These are phyloP conservation scores for Spinus olivaceus DNA, from an alignment of 2,797 vertebrate species.

Conservation along the genomic window DNA sequence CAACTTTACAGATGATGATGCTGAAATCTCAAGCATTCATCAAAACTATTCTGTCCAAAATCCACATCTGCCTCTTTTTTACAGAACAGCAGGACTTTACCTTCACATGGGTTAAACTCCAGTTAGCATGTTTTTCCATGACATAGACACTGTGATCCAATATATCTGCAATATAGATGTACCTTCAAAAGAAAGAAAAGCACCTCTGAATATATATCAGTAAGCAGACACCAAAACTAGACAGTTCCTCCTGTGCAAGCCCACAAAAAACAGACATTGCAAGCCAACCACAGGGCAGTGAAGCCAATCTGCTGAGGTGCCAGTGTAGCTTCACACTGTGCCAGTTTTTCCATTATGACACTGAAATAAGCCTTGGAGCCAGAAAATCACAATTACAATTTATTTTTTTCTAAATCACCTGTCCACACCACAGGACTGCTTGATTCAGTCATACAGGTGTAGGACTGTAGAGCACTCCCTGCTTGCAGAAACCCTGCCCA, in stretches of 20 bases:
- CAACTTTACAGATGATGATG: not conserved
- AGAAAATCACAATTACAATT: rapidly evolving
- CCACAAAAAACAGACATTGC: not conserved
- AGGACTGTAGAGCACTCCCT: not conserved
- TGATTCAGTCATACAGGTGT: not conserved
- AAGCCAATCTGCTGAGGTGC: not conserved
- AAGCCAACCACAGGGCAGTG: not conserved
- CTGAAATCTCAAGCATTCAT: not conserved
- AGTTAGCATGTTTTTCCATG: constrained; percentile 75
- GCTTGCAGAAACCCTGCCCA: not conserved
- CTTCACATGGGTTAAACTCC: constrained; percentile 76
- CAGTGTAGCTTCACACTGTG: not conserved
- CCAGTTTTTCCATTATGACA: not conserved
- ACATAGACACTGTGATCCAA: constrained; percentile 68
- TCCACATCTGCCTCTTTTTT: not conserved
- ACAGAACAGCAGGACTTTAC: constrained; percentile 49
- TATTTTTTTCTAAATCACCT: not conserved
- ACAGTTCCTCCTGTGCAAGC: not conserved
- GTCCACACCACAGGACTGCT: not conserved
- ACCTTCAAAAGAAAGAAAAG: constrained; percentile 69
- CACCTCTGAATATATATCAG: not conserved
- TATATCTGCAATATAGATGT: constrained; percentile 75
- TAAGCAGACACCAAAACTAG: not conserved
- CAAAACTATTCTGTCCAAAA: not conserved
- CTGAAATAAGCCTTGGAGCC: not conserved